Conservation (phyloP, 2,888 invertebrate species). For the Thymelicus sylvestris region DNA sequence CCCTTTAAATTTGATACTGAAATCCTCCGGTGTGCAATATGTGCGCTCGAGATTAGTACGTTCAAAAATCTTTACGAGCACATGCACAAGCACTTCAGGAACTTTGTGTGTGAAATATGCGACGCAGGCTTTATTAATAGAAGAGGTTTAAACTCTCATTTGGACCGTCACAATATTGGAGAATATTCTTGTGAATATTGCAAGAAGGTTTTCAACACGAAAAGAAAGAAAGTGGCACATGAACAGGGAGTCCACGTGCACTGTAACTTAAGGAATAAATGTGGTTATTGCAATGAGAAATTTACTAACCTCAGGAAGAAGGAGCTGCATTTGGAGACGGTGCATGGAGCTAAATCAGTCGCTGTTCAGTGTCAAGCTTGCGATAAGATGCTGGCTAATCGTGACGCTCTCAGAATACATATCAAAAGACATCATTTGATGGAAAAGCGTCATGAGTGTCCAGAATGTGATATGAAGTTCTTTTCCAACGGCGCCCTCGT, state of each 20-base stretch:
- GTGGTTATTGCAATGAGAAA: conserved; percentile 52
- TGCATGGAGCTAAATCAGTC: conserved; percentile 46
- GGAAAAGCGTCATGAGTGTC: conserved; percentile 51
- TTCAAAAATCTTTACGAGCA: conserved; percentile 53
- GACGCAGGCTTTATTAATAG: conserved; percentile 50
- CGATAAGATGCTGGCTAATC: conserved; percentile 47
- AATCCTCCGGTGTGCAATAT: conserved; percentile 43
- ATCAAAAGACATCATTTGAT: conserved; percentile 58
- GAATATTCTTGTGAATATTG: conserved; percentile 70
- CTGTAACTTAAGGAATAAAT: conserved; percentile 50
- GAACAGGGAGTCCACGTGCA: conserved; percentile 60
- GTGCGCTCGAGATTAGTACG: conserved; percentile 46
- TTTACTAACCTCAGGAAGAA: conserved; percentile 52
- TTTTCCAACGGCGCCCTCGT: conserved; percentile 46
- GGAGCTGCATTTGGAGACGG: conserved; percentile 47
- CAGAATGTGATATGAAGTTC: conserved; percentile 50
- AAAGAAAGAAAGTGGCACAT: conserved; percentile 49
- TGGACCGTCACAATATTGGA: conserved; percentile 49
- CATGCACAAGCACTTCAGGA: conserved; percentile 55
- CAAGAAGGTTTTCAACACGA: conserved; percentile 64
- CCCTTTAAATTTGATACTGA: conserved; percentile 52
- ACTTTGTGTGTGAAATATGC: conserved; percentile 51
- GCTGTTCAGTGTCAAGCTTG: conserved; percentile 52
- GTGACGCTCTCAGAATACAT: conserved; percentile 48
- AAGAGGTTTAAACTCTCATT: conserved; percentile 45